Evolutionary conservation across 2,113 vertebrate species (phyloP), one percentile per base, ranked within the genome.

Genomic region (Caranx melampygus): DNA sequence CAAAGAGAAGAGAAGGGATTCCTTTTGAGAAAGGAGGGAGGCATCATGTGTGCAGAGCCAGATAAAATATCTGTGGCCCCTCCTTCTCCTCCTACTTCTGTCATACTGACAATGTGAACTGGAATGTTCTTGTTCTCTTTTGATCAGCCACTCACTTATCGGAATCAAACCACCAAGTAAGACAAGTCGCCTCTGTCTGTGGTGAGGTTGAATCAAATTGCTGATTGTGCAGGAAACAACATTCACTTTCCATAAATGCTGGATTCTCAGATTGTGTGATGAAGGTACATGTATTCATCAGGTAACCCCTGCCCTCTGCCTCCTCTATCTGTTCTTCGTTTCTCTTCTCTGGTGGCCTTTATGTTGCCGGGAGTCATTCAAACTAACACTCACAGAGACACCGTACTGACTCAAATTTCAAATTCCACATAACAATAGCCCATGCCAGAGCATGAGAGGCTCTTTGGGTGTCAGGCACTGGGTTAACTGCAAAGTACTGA

Each of bases 341-440:
- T 62, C 49, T 60, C 87, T 79, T 84, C 75, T 87, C 66, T 79
- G 83, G 67, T 90, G 85, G 70, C 84, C 83, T 69, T 68, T 84
- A 87, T 72, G 87, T 91, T 81, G 89, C 45, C 65, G 65, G 78
- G 72, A 88, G 89, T 77, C 75, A 0, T 84, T 72, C 78, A 79
- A 75, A 89, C 79, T 84, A 83, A 79, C 74, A 72, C 71, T 65
- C 68, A 64, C 83, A 59, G 3, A 65, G 73, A 83, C 81, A 76
- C 84, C 77, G 66, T 57, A 55, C 72, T 52, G 90, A 94, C 26
- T 94, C 94, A 94, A 93, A 94, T 89, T 88, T 92, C 78, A 87
- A 78, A 94, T 94, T 93, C 91, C 94, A 89, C 75, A 84, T 84
- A 54, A 91, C 89, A 92, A 92, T 87, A 83, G 82, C 77, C 68